These are phyloP conservation scores for Drosophila bunnanda DNA, from an alignment of 2,888 invertebrate genomes.

Conservation along the genomic window DNA sequence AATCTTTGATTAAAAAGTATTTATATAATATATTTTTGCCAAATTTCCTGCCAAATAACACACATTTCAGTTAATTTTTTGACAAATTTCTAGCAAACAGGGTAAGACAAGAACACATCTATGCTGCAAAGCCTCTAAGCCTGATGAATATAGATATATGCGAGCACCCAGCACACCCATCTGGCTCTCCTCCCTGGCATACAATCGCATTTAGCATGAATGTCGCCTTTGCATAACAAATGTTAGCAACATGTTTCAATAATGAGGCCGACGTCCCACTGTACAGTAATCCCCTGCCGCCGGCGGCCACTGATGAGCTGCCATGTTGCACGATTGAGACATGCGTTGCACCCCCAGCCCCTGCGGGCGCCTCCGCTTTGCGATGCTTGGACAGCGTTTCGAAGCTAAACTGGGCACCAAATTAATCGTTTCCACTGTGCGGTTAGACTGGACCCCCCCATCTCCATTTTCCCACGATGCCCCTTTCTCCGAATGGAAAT, in stretches of 20 bases:
- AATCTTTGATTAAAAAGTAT: neutral
- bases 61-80: neutral
- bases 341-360: slow-evolving; percentile 52
- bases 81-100: neutral
- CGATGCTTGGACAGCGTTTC: slow-evolving; percentile 34
- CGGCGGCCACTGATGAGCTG: slow-evolving; percentile 49
- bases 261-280: slow-evolving; percentile 57
- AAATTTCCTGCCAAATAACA: neutral
- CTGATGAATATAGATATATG: slow-evolving; percentile 61
- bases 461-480: slow-evolving; percentile 11
- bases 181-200: neutral
- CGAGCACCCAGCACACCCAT: slow-evolving; percentile 6
- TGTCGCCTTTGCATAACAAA: slow-evolving; percentile 77
- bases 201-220: slow-evolving; percentile 59
- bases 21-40: too few relatives aligned
- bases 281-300: slow-evolving; percentile 14
- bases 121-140: slow-evolving; percentile 55
- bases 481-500: neutral
- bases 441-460: slow-evolving; percentile 45
- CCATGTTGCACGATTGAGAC: slow-evolving; percentile 63
- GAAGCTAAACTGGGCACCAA: slow-evolving; percentile 52
- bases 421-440: slow-evolving; percentile 77
- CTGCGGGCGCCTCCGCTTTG: slow-evolving; percentile 41
- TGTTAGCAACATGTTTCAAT: slow-evolving; percentile 77
- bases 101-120: neutral